These are phyloP conservation scores for Lota lota DNA, from an alignment of 2,113 vertebrate genomes.

Conservation along the genomic window DNA sequence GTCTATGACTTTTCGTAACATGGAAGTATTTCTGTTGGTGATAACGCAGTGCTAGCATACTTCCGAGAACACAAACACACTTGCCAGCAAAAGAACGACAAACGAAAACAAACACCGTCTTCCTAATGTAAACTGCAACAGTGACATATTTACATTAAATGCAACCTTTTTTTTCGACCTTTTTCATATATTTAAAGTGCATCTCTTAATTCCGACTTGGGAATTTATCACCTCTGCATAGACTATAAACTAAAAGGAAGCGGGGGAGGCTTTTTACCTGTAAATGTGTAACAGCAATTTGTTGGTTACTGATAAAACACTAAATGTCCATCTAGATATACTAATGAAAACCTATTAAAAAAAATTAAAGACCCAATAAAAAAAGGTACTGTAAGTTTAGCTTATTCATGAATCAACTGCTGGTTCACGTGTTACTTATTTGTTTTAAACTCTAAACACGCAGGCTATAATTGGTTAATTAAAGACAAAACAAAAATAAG, in stretches of 20 bases:
- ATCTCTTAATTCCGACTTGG: constrained; percentile 27
- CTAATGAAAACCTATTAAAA: no score
- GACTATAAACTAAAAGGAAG: neutral
- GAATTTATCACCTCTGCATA: constrained; percentile 15
- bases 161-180: constrained; percentile 26
- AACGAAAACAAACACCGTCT: neutral
- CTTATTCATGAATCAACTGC: no score
- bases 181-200: constrained; percentile 56
- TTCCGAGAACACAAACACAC: constrained; percentile 16
- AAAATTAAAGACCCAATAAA: no score
- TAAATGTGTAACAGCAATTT: neutral
- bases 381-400: no score
- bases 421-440: no score
- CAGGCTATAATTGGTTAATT: no score
- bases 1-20: neutral
- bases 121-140: neutral
- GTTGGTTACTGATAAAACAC: neutral
- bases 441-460: no score
- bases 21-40: neutral
- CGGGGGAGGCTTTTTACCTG: neutral
- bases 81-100: constrained; percentile 19
- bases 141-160: constrained; percentile 23
- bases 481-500: no score
- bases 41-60: neutral
- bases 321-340: neutral